Evolutionary conservation across 2,888 invertebrate genomes (phyloP).

Genomic region (Nineta flava): DNA sequence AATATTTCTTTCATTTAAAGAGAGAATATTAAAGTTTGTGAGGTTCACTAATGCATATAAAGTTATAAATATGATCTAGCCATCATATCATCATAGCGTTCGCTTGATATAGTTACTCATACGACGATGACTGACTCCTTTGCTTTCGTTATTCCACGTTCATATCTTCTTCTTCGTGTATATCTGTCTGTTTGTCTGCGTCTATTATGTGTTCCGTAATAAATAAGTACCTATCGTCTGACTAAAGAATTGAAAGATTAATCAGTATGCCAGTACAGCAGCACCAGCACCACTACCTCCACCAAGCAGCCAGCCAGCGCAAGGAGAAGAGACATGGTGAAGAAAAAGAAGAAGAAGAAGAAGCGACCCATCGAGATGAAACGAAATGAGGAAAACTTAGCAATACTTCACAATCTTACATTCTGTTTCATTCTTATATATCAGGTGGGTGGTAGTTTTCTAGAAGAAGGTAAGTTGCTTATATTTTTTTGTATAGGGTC

Average conservation of each 20-base stretch:
- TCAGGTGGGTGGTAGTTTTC: too few species aligned
- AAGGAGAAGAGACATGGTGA: neutral
- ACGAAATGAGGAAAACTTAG: conserved; percentile 31
- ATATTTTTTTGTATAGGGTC: too few species aligned
- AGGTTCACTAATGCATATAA: conserved; percentile 2
- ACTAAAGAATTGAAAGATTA: conserved; percentile 18
- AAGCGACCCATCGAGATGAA: conserved; percentile 24
- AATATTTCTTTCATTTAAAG: neutral
- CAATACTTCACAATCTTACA: conserved; percentile 25
- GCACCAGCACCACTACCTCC: conserved; percentile 12
- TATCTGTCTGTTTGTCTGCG: too few species aligned
- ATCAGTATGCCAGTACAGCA: conserved; percentile 27
- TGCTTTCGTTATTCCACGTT: too few species aligned
- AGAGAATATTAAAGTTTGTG: neutral
- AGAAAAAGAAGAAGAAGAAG: conserved; percentile 5
- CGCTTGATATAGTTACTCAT: too few species aligned
- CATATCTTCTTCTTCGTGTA: too few species aligned
- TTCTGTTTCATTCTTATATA: neutral
- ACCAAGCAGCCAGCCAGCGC: neutral
- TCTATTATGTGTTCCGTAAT: too few species aligned
- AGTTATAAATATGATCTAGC: neutral
- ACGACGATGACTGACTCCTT: too few species aligned
- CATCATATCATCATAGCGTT: too few species aligned
- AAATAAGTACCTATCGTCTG: too few species aligned
- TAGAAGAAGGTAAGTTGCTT: too few species aligned